phyloP scores from a whole-genome alignment of 2,797 vertebrate genomes.

The Gymnoscopelus braueri region DNA sequence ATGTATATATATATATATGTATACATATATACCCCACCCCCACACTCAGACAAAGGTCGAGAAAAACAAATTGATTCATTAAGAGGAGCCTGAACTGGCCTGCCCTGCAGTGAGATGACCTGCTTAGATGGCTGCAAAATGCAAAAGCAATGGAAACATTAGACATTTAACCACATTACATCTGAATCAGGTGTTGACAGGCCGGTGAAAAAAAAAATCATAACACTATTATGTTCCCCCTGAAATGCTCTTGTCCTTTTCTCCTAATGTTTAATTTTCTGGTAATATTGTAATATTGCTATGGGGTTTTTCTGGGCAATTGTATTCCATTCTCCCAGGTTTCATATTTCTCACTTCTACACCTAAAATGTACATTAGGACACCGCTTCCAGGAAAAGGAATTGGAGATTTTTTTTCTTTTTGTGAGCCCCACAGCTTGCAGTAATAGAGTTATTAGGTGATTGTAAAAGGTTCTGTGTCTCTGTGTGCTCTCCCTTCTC shows the following conservation, averaged over 20 bases:
- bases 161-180: slow-evolving; percentile 82
- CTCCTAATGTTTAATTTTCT: slow-evolving; percentile 86
- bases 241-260: slow-evolving; percentile 79
- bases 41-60: slow-evolving; percentile 52
- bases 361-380: slow-evolving; percentile 86
- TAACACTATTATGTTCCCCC: slow-evolving; percentile 77
- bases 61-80: slow-evolving; percentile 67
- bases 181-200: slow-evolving; percentile 82
- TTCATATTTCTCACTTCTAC: slow-evolving; percentile 85
- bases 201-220: slow-evolving; percentile 59
- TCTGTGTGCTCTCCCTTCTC: slow-evolving; percentile 75
- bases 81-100: slow-evolving; percentile 55
- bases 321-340: slow-evolving; percentile 79
- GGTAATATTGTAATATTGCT: slow-evolving; percentile 82
- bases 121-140: slow-evolving; percentile 48
- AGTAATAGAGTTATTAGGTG: slow-evolving; percentile 89
- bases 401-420: slow-evolving; percentile 64
- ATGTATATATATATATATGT: no score
- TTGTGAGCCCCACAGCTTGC: slow-evolving; percentile 78
- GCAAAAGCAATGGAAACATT: slow-evolving; percentile 75
- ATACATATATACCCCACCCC: slow-evolving; percentile 6
- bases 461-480: slow-evolving; percentile 83
- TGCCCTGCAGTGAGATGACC: slow-evolving; percentile 47
- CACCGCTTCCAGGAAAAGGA: slow-evolving; percentile 84
- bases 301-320: slow-evolving; percentile 77